Base-by-base conservation (phyloP, 2,113 vertebrate species). In the Psittacula cyanocephala region DNA sequence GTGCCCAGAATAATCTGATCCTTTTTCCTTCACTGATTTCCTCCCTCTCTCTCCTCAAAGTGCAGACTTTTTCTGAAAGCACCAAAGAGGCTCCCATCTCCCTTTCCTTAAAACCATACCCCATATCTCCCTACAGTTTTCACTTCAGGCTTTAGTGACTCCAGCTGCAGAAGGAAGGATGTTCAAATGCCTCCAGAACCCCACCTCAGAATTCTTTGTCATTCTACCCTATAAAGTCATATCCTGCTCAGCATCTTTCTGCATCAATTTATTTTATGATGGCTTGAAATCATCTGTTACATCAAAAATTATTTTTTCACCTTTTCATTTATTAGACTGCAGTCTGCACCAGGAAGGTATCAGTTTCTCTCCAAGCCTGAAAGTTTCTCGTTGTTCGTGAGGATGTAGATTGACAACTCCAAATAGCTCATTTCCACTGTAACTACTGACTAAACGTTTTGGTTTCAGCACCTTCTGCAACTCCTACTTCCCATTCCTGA, bases 351-450 rank as follows among this genome's bases (percentile, higher is more conserved):
- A 46, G 39, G 81, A 88, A 76, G 6, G 27, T 20, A 81, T 57
- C 67, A 23, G 10, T 86, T 93, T 92, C 83, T 93, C 43, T 78
- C 63, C 57, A 68, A 96, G 55, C 62, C 80, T 97, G 62, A 53
- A n/a, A 57, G 10, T 67, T 89, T 86, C 81, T 83, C 11, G 55
- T 88, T 59, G 0, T 60, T 60, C 64, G 82, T n/a, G 35, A 91
- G 65, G 60, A 63, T 62, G 44, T 86, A 74, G 37, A 47, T 57
- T 91, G 74, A 81, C 50, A 87, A n/a, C 13, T 31, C 63, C 57
- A 62, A 67, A 43, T 62, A 2, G 2, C 52, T 93, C 5, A 41
- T 81, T 86, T 92, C 43, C 60, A 65, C 24, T 85, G 13, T 65
- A 88, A 70, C 75, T 76, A 52, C 57, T 72, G 78, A 82, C 37